Evolutionary conservation across 1,140 invertebrate genomes (phyloP), one percentile per base, ranked within the genome.

Genomic region (Drosophila elegans): DNA sequence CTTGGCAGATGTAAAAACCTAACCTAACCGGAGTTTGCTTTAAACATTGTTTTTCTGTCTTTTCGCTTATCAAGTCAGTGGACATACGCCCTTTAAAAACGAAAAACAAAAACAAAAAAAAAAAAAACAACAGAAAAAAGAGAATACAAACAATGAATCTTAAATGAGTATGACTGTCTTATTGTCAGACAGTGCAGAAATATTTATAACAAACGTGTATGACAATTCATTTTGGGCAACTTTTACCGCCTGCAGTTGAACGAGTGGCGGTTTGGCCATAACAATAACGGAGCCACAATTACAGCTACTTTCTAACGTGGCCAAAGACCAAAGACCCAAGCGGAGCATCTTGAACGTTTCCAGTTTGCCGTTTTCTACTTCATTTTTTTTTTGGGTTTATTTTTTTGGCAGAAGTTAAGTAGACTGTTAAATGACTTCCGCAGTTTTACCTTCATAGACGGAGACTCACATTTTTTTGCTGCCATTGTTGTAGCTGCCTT

Each of bases 371-470:
- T 75, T 74, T 80, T 74, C 42, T 55, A 60, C 49, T 53, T 48
- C 45, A 44, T 42, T 68, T 49, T 59, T 68, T 42, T 38, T 29
- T 12, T 10, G 27, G 21, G 46, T 56, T 55, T 42, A 49, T 52
- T 62, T 71, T 76, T 76, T 76, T 76, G 74, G 72, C 74, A 61
- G 55, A 78, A 78, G 68, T 69, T 78, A 78, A 88, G 64, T 78
- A 88, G 83, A 86, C 79, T 71, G 79, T 83, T 80, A 83, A 88
- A 88, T 89, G 72, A 88, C 84, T 79, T 88, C 84, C 83, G 84
- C 63, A 77, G 53, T 67, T 75, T 78, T 78, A 78, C 57, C 74
- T 78, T 45, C 41, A 54, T 55, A 68, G 49, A 69, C 71, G 51
- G 52, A 64, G 68, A 64, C 72, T 67, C 41, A 42, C 48, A 72